A percentile compares a stretch with the other conserved stretches of the same genome.
Conservation (phyloP, 2,797 vertebrate species). For the Falco cherrug region DNA sequence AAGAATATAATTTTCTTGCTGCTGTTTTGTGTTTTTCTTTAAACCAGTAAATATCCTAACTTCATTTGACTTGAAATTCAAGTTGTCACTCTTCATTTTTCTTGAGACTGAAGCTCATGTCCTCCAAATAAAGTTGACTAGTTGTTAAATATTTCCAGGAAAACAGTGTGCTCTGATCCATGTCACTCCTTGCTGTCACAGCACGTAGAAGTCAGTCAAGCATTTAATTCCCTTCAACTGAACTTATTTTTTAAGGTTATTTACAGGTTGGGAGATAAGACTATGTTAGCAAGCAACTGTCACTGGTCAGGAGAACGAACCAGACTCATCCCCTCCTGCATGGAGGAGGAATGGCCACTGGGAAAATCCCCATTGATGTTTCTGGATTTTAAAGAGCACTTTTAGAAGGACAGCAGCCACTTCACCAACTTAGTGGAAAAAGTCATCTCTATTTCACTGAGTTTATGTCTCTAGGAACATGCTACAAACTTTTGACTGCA, state of each 20-base stretch:
- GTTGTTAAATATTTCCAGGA: not conserved
- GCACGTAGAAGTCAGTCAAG: not conserved
- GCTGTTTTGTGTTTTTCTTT: not conserved
- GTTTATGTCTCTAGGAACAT: not conserved
- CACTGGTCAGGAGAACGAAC: not conserved
- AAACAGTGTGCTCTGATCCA: not conserved
- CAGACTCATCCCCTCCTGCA: not conserved
- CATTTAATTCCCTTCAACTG: not conserved
- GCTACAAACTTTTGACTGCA: not conserved
- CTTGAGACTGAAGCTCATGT: not conserved
- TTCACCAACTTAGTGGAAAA: not conserved
- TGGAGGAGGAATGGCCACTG: not conserved
- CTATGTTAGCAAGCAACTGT: not conserved
- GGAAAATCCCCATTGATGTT: fast-evolving
- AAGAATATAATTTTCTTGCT: not conserved
- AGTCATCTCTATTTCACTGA: not conserved
- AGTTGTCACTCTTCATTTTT: slow-evolving; percentile 5
- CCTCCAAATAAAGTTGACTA: not conserved
- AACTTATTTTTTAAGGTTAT: not conserved
- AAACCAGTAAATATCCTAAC: not conserved
- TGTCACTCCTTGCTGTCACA: not conserved
- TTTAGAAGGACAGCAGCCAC: not conserved
- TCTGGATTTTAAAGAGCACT: not conserved
- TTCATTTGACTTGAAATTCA: slow-evolving; percentile 6
- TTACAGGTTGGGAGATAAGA: not conserved